These are phyloP conservation scores for Physeter macrocephalus DNA, from an alignment of 2,113 vertebrate species.

Conservation along the genomic window DNA sequence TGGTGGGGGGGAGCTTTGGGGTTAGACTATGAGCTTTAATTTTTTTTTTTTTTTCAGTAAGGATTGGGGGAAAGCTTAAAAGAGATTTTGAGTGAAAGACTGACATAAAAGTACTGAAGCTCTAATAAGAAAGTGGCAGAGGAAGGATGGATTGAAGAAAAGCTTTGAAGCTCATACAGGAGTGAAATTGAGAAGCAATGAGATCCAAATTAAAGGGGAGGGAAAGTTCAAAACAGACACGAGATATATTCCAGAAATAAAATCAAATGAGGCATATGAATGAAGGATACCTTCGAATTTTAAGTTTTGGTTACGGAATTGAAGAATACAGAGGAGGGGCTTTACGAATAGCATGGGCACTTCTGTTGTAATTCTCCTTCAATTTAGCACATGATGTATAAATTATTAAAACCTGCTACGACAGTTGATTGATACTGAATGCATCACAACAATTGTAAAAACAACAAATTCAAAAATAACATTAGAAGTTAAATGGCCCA, in stretches of 20 bases:
- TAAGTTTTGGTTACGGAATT: not conserved
- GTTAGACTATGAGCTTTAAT: not conserved
- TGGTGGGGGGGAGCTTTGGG: not conserved
- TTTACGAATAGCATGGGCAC: not conserved
- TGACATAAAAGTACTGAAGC: not conserved
- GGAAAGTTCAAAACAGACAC: not conserved
- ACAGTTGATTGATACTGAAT: not conserved
- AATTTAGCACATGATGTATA: not conserved
- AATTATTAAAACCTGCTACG: not conserved
- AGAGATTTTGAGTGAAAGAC: not conserved
- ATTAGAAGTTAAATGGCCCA: not conserved
- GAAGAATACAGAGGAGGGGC: not conserved
- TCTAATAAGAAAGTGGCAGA: not conserved
- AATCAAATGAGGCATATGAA: not conserved
- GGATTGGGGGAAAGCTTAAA: not conserved
- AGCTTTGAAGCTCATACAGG: not conserved
- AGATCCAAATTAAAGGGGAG: conserved; percentile 1
- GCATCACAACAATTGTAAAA: not conserved
- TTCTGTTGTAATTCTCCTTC: not conserved
- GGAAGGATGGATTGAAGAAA: not conserved
- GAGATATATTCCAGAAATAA: not conserved
- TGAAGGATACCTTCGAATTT: not conserved
- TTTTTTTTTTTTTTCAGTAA: not conserved
- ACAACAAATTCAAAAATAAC: not conserved
- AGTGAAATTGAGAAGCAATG: not conserved